phyloP scores from a whole-genome alignment of 2,113 vertebrate species.

The human region GRCh38 chr4:155048001-155048500 shows the following conservation, averaged over 20 bases:
- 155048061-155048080: background rate
- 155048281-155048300: background rate
- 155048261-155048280: background rate
- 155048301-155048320: background rate
- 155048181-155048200: background rate
- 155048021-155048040: background rate
- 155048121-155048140: background rate
- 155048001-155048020: background rate
- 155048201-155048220: background rate
- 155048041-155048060: background rate
- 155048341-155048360: background rate
- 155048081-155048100: background rate
- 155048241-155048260: background rate
- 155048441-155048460: background rate
- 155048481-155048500: background rate
- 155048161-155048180: background rate
- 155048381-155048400: background rate
- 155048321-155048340: background rate
- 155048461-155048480: background rate
- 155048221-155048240: background rate
- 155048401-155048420: background rate
- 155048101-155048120: background rate
- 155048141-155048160: background rate
- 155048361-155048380: background rate
- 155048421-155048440: background rate